phyloP scores from a whole-genome alignment of 2,113 vertebrate species.

The Casuarius casuarius region DNA sequence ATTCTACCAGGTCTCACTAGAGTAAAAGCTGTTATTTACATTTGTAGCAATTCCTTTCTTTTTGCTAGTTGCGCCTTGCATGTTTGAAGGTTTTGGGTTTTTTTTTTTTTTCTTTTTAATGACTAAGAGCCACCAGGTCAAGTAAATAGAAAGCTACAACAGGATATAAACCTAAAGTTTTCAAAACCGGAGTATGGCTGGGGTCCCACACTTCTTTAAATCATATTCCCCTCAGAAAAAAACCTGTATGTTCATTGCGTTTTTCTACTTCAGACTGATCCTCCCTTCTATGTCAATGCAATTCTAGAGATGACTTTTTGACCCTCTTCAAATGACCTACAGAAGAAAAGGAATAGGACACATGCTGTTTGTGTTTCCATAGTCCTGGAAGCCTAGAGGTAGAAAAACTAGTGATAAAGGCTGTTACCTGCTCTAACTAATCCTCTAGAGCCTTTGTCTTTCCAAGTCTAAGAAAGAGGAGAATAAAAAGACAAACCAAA shows the following conservation, averaged over 20 bases:
- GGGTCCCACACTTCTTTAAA: rapidly evolving
- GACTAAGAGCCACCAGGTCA: not conserved
- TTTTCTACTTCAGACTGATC: not conserved
- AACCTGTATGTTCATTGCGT: not conserved
- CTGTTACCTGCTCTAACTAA: not conserved
- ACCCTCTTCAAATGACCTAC: not conserved
- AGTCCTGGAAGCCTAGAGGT: not conserved
- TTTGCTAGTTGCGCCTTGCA: not conserved
- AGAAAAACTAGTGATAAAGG: not conserved
- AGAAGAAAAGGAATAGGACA: not conserved
- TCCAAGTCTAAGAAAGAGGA: not conserved
- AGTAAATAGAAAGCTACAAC: not conserved
- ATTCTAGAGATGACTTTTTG: not conserved
- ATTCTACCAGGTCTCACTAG: not conserved
- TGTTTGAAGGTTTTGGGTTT: too few relatives aligned
- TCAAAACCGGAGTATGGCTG: not conserved
- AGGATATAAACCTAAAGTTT: not conserved
- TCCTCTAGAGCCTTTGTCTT: not conserved
- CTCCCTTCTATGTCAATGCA: not conserved
- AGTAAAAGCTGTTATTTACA: not conserved
- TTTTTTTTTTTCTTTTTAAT: too few relatives aligned
- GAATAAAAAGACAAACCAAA: not conserved
- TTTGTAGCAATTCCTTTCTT: not conserved
- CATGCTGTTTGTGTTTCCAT: too few relatives aligned
- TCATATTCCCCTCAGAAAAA: not conserved